Conservation (phyloP, 2,888 invertebrate genomes). For the Aspidiotus rigidus region DNA sequence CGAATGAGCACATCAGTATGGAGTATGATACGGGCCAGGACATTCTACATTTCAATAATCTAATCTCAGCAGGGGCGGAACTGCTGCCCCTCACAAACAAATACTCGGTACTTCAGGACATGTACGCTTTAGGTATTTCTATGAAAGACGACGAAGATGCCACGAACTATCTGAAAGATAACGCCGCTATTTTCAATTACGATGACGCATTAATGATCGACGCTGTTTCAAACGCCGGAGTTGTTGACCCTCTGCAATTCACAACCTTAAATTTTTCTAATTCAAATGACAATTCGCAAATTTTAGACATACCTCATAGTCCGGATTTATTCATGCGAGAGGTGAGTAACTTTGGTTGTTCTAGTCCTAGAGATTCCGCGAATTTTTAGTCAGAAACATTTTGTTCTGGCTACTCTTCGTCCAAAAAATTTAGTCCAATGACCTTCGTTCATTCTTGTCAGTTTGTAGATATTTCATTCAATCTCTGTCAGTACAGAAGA, state of each 20-base stretch:
- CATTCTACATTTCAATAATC: constrained; percentile 16
- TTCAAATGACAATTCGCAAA: constrained; percentile 60
- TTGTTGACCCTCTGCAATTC: constrained; percentile 67
- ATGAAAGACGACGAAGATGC: constrained; percentile 63
- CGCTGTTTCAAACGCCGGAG: constrained; percentile 53
- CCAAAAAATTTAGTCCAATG: no score
- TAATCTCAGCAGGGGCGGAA: constrained; percentile 38
- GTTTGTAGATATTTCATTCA: no score
- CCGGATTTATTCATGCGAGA: constrained; percentile 64
- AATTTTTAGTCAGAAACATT: no score
- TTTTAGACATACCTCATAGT: constrained; percentile 69
- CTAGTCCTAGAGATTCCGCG: no score
- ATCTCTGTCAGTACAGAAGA: no score
- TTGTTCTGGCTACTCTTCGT: no score
- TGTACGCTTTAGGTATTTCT: constrained; percentile 61
- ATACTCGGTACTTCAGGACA: constrained; percentile 68
- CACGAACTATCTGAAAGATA: constrained; percentile 45
- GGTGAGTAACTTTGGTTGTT: constrained; percentile 35
- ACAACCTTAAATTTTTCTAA: constrained; percentile 71
- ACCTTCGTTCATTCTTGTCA: no score
- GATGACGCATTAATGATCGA: constrained; percentile 74
- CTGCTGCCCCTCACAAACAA: constrained; percentile 52
- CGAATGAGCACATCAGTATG: constrained; percentile 51
- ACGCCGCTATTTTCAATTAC: constrained; percentile 38
- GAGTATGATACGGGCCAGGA: constrained; percentile 61